Percentiles rank a stretch among this genome's conserved stretches.
These are phyloP conservation scores for Lampris incognitus DNA, from an alignment of 2,113 vertebrate species.

Conservation along the genomic window DNA sequence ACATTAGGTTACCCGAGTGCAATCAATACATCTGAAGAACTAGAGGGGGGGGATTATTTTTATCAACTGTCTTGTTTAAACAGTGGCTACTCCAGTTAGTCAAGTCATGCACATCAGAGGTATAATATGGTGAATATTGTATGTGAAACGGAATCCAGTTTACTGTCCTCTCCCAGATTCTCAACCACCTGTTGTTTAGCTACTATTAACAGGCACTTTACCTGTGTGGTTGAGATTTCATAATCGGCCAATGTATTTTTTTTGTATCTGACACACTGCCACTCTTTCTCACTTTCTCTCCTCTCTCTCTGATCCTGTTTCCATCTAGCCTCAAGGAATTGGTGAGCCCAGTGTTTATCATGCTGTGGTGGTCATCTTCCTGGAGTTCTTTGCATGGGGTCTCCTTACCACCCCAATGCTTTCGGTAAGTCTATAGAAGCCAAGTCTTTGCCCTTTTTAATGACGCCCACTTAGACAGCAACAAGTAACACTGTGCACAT, in stretches of 20 bases:
- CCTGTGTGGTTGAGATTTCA: not conserved
- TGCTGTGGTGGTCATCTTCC: constrained; percentile 92
- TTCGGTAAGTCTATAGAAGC: constrained; percentile 77
- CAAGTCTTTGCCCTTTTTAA: not conserved
- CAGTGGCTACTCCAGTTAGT: constrained; percentile 1
- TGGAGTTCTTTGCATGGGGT: constrained; percentile 94
- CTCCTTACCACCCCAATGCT: constrained; percentile 91
- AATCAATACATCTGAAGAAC: too few relatives aligned
- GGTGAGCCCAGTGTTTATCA: constrained; percentile 94
- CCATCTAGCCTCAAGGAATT: constrained; percentile 87
- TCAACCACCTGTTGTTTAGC: constrained; percentile 18
- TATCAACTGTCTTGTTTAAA: not conserved
- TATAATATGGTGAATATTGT: not conserved
- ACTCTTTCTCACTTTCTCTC: constrained; percentile 2
- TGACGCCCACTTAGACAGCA: not conserved
- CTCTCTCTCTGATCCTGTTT: constrained; percentile 26
- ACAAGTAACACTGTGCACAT: constrained; percentile 1
- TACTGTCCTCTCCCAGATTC: not conserved
- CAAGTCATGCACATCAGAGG: not conserved
- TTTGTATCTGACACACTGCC: constrained; percentile 20
- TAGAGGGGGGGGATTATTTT: not conserved
- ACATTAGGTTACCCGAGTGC: too few relatives aligned
- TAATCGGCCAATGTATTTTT: not conserved
- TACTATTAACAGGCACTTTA: constrained; percentile 10
- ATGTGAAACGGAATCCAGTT: constrained; percentile 18